These are phyloP conservation scores for Calameuta idolon DNA, from an alignment of 2,888 invertebrate genomes.

Conservation along the genomic window DNA sequence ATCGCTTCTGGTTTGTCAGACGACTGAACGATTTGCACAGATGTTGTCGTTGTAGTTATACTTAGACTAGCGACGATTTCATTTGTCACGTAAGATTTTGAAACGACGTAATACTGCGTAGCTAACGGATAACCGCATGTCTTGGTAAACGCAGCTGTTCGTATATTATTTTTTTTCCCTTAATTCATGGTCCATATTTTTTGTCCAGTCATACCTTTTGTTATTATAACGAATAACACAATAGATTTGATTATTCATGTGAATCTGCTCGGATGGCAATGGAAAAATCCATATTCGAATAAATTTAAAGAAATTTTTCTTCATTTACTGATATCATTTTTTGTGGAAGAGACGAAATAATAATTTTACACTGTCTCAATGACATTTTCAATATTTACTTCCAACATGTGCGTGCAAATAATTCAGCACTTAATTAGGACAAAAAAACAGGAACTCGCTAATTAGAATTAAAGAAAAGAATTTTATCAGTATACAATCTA, in stretches of 20 bases:
- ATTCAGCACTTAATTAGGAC: neutral
- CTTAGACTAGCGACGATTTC: constrained; percentile 2
- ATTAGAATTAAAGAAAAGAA: neutral
- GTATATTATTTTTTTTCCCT: neutral
- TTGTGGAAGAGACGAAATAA: neutral
- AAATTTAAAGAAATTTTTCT: neutral
- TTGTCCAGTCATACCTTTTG: neutral
- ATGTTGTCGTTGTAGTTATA: neutral
- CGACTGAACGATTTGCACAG: neutral
- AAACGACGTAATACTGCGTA: neutral
- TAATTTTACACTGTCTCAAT: neutral
- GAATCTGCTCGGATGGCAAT: neutral
- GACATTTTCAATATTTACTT: neutral
- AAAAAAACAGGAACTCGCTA: neutral
- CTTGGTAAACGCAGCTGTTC: neutral
- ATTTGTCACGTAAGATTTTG: neutral
- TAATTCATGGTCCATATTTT: neutral
- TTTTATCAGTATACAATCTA: neutral
- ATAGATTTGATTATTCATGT: neutral
- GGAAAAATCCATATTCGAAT: neutral
- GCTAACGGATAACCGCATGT: neutral
- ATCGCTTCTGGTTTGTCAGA: neutral
- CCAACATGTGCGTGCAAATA: neutral
- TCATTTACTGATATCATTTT: no score
- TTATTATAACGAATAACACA: neutral